Evolutionary conservation across 2,797 vertebrate species (phyloP), one percentile per base, ranked within the genome.

Genomic region (Acrossocheilus fasciatus): DNA sequence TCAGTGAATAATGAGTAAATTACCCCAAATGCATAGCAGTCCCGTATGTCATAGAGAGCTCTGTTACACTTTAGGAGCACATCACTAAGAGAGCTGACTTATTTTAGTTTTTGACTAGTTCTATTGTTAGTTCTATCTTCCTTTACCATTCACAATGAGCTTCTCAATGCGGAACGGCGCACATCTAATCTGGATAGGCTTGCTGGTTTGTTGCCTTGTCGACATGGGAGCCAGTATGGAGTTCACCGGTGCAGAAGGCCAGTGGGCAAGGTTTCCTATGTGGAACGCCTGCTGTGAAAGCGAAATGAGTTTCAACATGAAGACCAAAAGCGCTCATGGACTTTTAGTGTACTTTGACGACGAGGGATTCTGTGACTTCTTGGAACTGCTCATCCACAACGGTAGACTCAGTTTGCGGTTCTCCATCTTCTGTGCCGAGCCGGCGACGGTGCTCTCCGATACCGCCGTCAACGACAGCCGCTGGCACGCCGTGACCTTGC

Each of bases 211-310:
- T 91, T 97, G 96, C 94, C 96, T 97, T 94, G 95, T 96, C 0
- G 96, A 97, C 92, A 94, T 97, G 89, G 96, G 97, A 89, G 96
- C 95, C 0, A 95, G 97, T 88, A 94, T 99, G 92, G 98, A 99
- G 94, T 99, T 99, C 91, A 97, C 97, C 0, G 98, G 98, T 0
- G 97, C 98, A 0, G 98, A 98, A 92, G 98, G 97, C 91, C 98
- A 99, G 90, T 99, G 98, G 98, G 98, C 98, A 30, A 96, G 98
- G 88, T 99, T 99, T 92, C 98, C 98, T 0, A 98, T 99, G 95
- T 99, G 98, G 98, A 99, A 99, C 43, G 98, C 98, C 62, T 99
- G 98, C 95, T 99, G 98, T 0, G 98, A 99, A 92, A 99, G 98
- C 0, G 98, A 99, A 92, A 97, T 99, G 96, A 99, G 97, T 94